A percentile compares a stretch with the other conserved stretches of the same genome.
Evolutionary conservation across 2,888 invertebrate species (phyloP).

Genomic region (Tipula vernalis): DNA sequence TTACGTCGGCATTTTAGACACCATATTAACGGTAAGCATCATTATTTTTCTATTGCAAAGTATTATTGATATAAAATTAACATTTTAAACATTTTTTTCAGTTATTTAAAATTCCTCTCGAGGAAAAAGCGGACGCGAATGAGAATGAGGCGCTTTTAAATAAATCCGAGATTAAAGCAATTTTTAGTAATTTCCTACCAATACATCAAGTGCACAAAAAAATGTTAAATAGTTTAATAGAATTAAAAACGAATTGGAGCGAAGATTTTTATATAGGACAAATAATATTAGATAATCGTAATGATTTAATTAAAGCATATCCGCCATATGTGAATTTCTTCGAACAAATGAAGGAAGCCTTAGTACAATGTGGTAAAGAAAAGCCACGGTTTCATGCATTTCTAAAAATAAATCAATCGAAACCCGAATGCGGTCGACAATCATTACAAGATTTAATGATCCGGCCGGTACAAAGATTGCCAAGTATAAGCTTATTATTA

Average conservation of each 20-base stretch:
- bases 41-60: neutral
- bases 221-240: slow-evolving; percentile 45
- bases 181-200: slow-evolving; percentile 90
- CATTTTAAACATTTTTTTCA: slow-evolving; percentile 31
- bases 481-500: slow-evolving; percentile 87
- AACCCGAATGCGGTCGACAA: slow-evolving; percentile 92
- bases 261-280: slow-evolving; percentile 81
- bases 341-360: slow-evolving; percentile 90
- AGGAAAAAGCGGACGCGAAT: slow-evolving; percentile 68
- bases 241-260: slow-evolving; percentile 53
- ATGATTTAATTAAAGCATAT: slow-evolving; percentile 84
- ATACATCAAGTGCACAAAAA: slow-evolving; percentile 87
- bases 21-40: slow-evolving; percentile 70
- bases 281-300: slow-evolving; percentile 75
- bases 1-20: slow-evolving; percentile 89
- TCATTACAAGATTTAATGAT: slow-evolving; percentile 92
- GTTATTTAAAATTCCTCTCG: slow-evolving; percentile 89
- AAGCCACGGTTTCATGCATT: slow-evolving; percentile 97
- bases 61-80: too few species aligned
- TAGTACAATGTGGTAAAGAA: slow-evolving; percentile 78
- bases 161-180: slow-evolving; percentile 84
- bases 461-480: slow-evolving; percentile 93
- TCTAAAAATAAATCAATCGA: slow-evolving; percentile 86
- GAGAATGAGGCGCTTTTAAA: slow-evolving; percentile 63
- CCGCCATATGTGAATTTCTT: slow-evolving; percentile 98